Evolutionary conservation across 2,888 invertebrate species (phyloP).

Genomic region (Azorinus chamasolen): DNA sequence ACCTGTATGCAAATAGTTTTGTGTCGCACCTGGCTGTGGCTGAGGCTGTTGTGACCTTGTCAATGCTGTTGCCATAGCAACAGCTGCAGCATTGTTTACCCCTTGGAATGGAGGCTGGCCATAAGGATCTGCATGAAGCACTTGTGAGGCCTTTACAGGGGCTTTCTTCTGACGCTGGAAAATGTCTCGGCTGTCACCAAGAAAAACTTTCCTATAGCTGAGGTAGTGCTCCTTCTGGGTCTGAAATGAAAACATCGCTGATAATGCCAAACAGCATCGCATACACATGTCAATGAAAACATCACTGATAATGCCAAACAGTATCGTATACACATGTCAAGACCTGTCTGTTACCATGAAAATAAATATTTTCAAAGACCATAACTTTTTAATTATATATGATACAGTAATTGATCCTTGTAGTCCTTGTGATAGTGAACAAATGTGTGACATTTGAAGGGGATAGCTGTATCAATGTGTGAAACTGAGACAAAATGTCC

Average conservation of each 20-base stretch:
- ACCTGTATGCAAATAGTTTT: neutral
- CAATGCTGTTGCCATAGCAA: constrained; percentile 85
- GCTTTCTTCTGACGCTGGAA: constrained; percentile 88
- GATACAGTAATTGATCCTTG: no score
- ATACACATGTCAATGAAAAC: no score
- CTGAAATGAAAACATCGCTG: constrained; percentile 71
- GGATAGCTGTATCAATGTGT: no score
- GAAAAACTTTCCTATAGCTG: constrained; percentile 92
- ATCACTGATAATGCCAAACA: no score
- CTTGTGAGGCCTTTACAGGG: constrained; percentile 51
- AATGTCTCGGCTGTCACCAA: constrained; percentile 92
- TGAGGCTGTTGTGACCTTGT: constrained; percentile 84
- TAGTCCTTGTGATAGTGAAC: no score
- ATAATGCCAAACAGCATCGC: no score
- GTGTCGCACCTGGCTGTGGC: constrained; percentile 79
- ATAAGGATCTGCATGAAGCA: constrained; percentile 59
- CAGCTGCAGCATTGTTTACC: constrained; percentile 82
- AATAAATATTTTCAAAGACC: no score
- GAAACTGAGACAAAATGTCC: no score
- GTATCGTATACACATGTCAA: no score
- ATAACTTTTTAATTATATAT: no score
- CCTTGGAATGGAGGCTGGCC: constrained; percentile 85
- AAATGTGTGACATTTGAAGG: no score
- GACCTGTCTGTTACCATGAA: no score
- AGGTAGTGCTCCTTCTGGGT: constrained; percentile 93